Evolutionary conservation across 2,888 invertebrate species (phyloP).

Genomic region (Limnephilus auricula): DNA sequence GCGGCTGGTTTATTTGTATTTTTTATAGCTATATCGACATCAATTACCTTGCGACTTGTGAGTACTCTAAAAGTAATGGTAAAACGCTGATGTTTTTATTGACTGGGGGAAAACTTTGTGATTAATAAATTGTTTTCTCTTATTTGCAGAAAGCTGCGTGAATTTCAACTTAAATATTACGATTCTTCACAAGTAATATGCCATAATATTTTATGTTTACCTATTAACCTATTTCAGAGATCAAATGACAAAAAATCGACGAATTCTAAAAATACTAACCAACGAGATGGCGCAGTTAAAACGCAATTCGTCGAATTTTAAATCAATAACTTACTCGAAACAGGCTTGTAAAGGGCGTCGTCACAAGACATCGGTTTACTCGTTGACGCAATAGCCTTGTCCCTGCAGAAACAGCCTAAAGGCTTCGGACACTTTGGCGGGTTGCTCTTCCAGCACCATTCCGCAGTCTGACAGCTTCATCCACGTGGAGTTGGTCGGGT

Average conservation of each 20-base stretch:
- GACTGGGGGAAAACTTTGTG: no score
- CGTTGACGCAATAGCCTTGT: slow-evolving; percentile 90
- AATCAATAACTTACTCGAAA: background rate
- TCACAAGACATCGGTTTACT: background rate
- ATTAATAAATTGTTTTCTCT: no score
- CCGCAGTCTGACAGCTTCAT: slow-evolving; percentile 99
- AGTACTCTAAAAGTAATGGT: background rate
- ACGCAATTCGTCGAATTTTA: background rate
- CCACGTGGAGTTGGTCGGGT: slow-evolving; percentile 98
- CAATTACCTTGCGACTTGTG: background rate
- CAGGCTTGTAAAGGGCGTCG: background rate
- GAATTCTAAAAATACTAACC: no score
- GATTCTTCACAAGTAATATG: background rate
- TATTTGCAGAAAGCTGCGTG: no score
- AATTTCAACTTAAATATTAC: no score
- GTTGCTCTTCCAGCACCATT: slow-evolving; percentile 98
- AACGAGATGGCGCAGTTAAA: background rate
- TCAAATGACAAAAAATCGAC: background rate
- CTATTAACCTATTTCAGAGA: background rate
- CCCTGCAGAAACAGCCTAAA: slow-evolving; percentile 98
- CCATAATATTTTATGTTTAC: no score
- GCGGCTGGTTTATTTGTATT: background rate
- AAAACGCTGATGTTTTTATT: no score
- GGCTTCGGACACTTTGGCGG: slow-evolving; percentile 97
- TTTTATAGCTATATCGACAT: background rate